Evolutionary conservation across 1,140 invertebrate species (phyloP), one percentile per base, ranked within the genome.

Genomic region (Bradysia coprophila): DNA sequence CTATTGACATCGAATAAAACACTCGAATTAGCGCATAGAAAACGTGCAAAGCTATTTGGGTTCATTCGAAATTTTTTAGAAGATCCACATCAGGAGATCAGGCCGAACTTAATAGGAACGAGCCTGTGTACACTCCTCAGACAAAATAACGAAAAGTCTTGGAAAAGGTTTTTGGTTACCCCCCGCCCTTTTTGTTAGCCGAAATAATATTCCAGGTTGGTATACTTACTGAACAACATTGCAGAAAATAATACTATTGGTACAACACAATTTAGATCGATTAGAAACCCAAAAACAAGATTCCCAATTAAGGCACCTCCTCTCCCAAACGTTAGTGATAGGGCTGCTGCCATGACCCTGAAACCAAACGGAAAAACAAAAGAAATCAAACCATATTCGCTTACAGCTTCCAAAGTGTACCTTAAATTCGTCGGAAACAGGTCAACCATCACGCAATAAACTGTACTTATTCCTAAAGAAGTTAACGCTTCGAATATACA

Each of bases 351-450:
- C 76, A 82, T 80, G 52, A 80, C 77, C 62, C 78, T 79, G 55
- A 45, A 57, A 53, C n/a, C n/a, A n/a, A n/a, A n/a, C n/a, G n/a
- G n/a, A n/a, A n/a, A 48, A 49, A 44, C 18, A 44, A n/a, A n/a
- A n/a, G n/a, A 40, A 45, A 45, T 18, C 22, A 32, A 33, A 21
- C 16, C 36, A 38, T 10, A 38, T 20, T 8, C 15, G 36, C 8
- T 8, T 16, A 38, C 15, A 10, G 19, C 6, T 16, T 38, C 9
- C 15, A 6, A 38, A 18, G n/a, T n/a, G 60, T 60, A 78, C 78
- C 78, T 77, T 49, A 82, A 67, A 65, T 81, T 79, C 37, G 79
- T 82, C 47, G 79, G 79, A 62, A 81, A 82, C 48, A 81, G 62
- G 56, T 82, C 78, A 41, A 81, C 78, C 50, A 81, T 72, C 13